Evolutionary conservation across 2,888 invertebrate genomes (phyloP).

Genomic region (Caenorhabditis parvicauda): DNA sequence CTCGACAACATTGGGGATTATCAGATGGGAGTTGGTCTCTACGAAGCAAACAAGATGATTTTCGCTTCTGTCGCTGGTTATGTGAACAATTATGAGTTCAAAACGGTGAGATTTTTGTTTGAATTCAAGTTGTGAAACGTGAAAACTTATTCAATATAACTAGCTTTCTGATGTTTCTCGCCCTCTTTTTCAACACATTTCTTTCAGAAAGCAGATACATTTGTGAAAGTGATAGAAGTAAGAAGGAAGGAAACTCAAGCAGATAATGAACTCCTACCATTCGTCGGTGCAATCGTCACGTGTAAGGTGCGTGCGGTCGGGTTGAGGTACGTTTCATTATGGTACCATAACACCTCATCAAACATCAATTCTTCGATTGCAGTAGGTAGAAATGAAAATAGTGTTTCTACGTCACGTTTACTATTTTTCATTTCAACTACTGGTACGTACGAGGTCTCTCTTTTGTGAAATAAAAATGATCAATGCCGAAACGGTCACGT

Average conservation of each 20-base stretch:
- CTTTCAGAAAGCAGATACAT: conserved; percentile 22
- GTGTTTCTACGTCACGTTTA: no score
- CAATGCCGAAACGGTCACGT: background rate
- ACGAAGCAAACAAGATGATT: conserved; percentile 18
- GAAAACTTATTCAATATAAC: background rate
- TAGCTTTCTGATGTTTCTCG: background rate
- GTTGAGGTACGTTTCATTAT: conserved; percentile 6
- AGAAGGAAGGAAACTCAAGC: conserved; percentile 19
- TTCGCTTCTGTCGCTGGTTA: conserved; percentile 21
- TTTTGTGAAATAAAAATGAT: background rate
- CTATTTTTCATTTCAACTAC: no score
- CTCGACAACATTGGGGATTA: conserved; percentile 23
- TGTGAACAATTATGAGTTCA: conserved; percentile 23
- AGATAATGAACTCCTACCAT: conserved; percentile 26
- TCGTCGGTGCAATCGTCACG: conserved; percentile 24
- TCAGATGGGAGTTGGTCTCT: conserved; percentile 26
- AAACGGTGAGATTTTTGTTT: conserved; percentile 10
- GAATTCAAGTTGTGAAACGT: background rate
- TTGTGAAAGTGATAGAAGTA: conserved; percentile 31
- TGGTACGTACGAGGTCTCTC: no score
- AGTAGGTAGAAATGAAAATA: no score
- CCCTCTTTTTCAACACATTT: background rate
- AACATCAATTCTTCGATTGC: no score
- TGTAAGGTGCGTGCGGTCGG: conserved; percentile 30
- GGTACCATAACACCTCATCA: no score